Evolutionary conservation across 1,140 invertebrate genomes (phyloP).

Genomic region (Phymorhynchus buccinoides): DNA sequence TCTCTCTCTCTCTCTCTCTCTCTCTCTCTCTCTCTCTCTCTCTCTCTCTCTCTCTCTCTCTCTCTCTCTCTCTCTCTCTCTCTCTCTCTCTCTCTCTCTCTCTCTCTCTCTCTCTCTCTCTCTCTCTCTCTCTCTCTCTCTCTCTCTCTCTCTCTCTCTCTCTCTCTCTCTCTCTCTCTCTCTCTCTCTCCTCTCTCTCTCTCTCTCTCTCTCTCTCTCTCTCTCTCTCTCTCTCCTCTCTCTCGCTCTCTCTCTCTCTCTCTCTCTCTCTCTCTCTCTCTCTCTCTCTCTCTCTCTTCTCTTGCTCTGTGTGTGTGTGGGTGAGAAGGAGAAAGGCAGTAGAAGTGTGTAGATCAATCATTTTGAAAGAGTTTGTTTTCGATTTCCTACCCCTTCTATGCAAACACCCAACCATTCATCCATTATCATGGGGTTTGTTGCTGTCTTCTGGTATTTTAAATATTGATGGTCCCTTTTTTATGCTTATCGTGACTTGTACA

Average conservation of each 20-base stretch:
- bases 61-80: not conserved
- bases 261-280: not conserved
- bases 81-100: conserved; percentile 17
- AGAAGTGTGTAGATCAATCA: no score
- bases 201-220: not conserved
- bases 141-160: not conserved
- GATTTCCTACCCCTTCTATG: no score
- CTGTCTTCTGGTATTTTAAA: no score
- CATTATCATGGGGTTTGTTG: no score
- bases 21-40: no score
- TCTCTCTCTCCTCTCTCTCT: not conserved
- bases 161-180: not conserved
- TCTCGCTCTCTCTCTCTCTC: no score
- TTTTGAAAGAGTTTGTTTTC: no score
- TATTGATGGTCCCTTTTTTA: no score
- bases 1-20: not conserved
- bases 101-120: conserved; percentile 12
- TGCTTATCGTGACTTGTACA: no score
- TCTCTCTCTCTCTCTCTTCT: conserved; percentile 8
- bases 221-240: not conserved
- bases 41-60: not conserved
- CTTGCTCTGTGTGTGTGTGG: no score
- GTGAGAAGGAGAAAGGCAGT: no score
- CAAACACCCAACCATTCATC: no score
- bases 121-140: not conserved